A percentile compares a stretch with the other conserved stretches of the same genome.
Conservation (phyloP, 2,888 invertebrate species). For the Pantelozetes paolii region DNA sequence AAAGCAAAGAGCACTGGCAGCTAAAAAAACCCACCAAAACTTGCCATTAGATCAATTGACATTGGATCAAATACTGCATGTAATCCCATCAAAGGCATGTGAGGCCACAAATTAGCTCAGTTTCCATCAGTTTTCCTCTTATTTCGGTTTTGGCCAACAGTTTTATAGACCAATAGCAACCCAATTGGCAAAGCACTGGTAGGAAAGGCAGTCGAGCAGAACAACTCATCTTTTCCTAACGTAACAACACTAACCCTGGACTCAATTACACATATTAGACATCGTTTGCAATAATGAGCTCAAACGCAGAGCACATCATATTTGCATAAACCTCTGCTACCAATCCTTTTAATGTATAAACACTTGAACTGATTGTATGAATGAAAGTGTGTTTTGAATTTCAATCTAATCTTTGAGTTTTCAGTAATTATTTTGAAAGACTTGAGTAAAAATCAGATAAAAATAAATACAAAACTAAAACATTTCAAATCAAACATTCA, state of each 20-base stretch:
- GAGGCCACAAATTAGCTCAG: constrained; percentile 32
- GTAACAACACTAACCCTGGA: neutral
- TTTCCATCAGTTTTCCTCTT: constrained; percentile 17
- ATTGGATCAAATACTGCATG: constrained; percentile 24
- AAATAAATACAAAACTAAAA: too few relatives aligned
- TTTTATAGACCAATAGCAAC: constrained; percentile 20
- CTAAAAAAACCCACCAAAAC: neutral
- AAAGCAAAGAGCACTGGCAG: too few relatives aligned
- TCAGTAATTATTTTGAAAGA: too few relatives aligned
- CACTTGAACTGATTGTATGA: neutral
- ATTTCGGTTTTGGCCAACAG: neutral
- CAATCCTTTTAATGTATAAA: neutral
- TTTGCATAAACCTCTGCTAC: neutral
- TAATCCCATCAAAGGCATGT: constrained; percentile 30
- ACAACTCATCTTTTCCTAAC: neutral
- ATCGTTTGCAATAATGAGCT: constrained; percentile 5
- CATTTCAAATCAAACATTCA: too few relatives aligned
- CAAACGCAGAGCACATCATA: neutral
- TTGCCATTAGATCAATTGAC: constrained; percentile 31
- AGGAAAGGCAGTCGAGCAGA: neutral
- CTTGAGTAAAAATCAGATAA: too few relatives aligned
- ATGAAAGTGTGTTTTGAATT: too few relatives aligned
- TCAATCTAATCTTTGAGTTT: too few relatives aligned
- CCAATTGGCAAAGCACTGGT: neutral
- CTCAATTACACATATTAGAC: neutral